Base-by-base conservation (phyloP, 2,888 invertebrate genomes). In the Chalcis sispes region DNA sequence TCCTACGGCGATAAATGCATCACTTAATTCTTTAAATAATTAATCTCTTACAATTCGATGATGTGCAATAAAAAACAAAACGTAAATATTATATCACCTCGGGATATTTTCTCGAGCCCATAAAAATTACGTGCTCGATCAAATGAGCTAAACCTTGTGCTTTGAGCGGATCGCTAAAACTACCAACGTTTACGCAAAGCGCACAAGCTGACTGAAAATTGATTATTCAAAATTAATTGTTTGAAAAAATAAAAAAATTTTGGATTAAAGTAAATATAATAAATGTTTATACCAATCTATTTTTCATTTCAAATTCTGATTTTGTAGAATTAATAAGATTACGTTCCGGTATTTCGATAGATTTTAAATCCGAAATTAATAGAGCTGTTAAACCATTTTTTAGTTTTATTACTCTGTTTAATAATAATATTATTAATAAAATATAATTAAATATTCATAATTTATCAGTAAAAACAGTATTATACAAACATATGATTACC, bases 61-160 rank as follows among this genome's bases (percentile, higher is more conserved):
- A 36, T 36, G 36, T 7, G 36, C n/a, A 48, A 50, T 50, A 50
- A 10, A 50, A 23, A 7, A 50, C 2, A 50, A 2, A n/a, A n/a
- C n/a, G 2, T 27, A 13, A 40, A 18, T 20, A 36, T 10, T 27
- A 48, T 29, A 27, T 46, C 89, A 97, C 97, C 85, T 92, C 91
- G 7, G 94, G 96, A 86, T 94, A 97, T 86, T 96, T 97, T 83
- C 94, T 91, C 80, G 95, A 96, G 32, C 97, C 97, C 97, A 97
- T 96, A 85, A 96, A 97, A 29, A 98, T 94, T 96, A 98, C 96
- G 87, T 96, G 96, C 83, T 96, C 96, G 1, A 96, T 90, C 86
- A 96, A 95, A 87, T 96, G 96, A 0, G 96, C 95, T 86, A 96
- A 87, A 0, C 96, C 96, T 81, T 94, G 95, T 70, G 95, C 92